phyloP scores from a whole-genome alignment of 2,797 vertebrate genomes.

The Etheostoma perlongum region DNA sequence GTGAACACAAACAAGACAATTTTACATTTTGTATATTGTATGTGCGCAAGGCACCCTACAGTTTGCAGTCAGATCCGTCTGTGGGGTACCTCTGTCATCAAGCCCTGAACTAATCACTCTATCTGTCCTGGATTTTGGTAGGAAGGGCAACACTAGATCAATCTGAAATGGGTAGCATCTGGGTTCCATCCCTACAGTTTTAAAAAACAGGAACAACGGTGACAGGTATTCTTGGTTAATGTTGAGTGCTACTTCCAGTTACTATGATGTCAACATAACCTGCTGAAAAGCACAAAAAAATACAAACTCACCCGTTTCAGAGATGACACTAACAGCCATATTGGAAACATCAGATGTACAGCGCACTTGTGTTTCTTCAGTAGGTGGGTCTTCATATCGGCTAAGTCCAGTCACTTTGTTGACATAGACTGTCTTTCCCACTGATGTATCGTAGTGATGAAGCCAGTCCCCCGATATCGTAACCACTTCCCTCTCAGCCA shows the following conservation, averaged over 20 bases:
- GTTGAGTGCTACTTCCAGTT: not conserved
- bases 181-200: slow-evolving; percentile 90
- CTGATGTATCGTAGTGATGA: slow-evolving; percentile 87
- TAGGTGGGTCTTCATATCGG: slow-evolving; percentile 84
- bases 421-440: slow-evolving; percentile 90
- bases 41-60: slow-evolving; percentile 2
- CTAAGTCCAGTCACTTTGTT: slow-evolving; percentile 94
- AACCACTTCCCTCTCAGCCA: slow-evolving; percentile 27
- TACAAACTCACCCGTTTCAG: slow-evolving; percentile 86
- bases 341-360: slow-evolving; percentile 93
- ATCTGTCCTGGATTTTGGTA: slow-evolving; percentile 89
- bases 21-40: not conserved
- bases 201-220: slow-evolving; percentile 55
- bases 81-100: slow-evolving; percentile 85
- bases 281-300: not conserved
- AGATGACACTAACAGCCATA: slow-evolving; percentile 89
- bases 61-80: slow-evolving; percentile 23
- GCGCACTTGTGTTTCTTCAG: slow-evolving; percentile 73
- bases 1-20: not conserved
- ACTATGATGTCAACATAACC: not conserved
- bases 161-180: slow-evolving; percentile 95
- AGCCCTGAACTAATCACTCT: slow-evolving; percentile 85
- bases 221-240: not conserved
- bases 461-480: slow-evolving; percentile 85
- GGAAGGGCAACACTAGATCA: slow-evolving; percentile 91